Base-by-base conservation (phyloP, 2,888 invertebrate genomes). In the Griposia aprilina region DNA sequence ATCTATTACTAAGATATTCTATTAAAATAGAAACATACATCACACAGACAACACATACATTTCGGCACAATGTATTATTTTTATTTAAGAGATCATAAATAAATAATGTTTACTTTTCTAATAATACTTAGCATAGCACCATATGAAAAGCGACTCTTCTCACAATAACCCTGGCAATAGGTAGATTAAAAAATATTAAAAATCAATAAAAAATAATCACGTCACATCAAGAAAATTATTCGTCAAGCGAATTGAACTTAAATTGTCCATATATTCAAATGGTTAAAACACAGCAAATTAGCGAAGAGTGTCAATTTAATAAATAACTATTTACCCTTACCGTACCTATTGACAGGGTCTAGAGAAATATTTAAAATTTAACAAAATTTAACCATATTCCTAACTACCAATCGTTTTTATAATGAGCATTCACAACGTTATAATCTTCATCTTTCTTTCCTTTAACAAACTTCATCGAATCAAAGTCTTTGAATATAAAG, bases 401-500 rank as follows among this genome's bases (percentile, higher is more conserved):
- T 7, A n/a, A n/a, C 45, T 91, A 94, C 95, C 95, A 96, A 90
- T 95, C 92, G 2, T 93, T 92, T 74, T 95, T 92, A 26, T 94
- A 85, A 83, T 94, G 94, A 36, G 94, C 91, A 26, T 91, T 92
- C 0, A 95, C 90, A 23, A 93, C 85, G 75, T 93, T 90, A 10
- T 91, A 90, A 66, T 93, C 86, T 72, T 93, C 88, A 59, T 93
- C 94, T 50, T 93, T 91, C 30, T 93, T 93, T 2, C 89, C 88
- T 30, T 91, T 91, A 36, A 95, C 50, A 83, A 95, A 95, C 68
- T 95, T 89, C 2, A 95, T 90, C 85, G 95, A 94, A 80, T 96
- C 94, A 20, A 96, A 91, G 87, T 96, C 94, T 81, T 94, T 93
- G 0, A 96, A 77, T 65, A 96, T 94, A 55, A 89, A 93, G 0